Base-by-base conservation (phyloP, 1,140 invertebrate genomes). In the Amphibalanus amphitrite region DNA sequence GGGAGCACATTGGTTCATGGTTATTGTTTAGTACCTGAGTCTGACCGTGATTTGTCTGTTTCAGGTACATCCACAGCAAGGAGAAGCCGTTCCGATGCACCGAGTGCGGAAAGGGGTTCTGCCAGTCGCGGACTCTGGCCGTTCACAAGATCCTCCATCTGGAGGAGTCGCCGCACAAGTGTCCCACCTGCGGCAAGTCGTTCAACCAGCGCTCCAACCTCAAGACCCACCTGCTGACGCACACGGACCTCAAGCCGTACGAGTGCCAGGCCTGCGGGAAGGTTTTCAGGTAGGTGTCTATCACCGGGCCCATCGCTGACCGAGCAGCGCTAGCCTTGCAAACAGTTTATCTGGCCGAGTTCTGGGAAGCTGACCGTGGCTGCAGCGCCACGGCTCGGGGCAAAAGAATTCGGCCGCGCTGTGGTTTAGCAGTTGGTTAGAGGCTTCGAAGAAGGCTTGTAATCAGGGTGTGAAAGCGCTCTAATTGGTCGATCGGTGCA, bases 31-130 rank as follows among this genome's bases (percentile, higher is more conserved):
- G n/a, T n/a, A n/a, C n/a, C n/a, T n/a, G n/a, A n/a, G n/a, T n/a
- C n/a, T n/a, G n/a, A n/a, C n/a, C n/a, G n/a, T n/a, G n/a, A n/a
- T n/a, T n/a, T n/a, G n/a, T n/a, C n/a, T 38, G 33, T 38, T 86
- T 30, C 82, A 93, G 91, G 78, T 97, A 95, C 82, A 97, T 97
- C 74, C 95, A 98, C 82, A 93, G 91, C 68, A 97, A 97, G 79
- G 92, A 97, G 79, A 97, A 97, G 79, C 95, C 95, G 0, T 98
- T n/a, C 82, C 96, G 95, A 78, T 98, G 95, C 79, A 86, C 83
- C 0, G 91, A 95, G 76, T 98, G 95, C 79, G 92, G 1, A 97
- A 97, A 82, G n/a, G n/a, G n/a, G 94, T 98, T 98, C 80, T 97
- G 95, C 78, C 95, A 97, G 78, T 93, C 91, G 10, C 82, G 94